Base-by-base conservation (phyloP, 2,888 invertebrate species). In the Acronicta aceris region DNA sequence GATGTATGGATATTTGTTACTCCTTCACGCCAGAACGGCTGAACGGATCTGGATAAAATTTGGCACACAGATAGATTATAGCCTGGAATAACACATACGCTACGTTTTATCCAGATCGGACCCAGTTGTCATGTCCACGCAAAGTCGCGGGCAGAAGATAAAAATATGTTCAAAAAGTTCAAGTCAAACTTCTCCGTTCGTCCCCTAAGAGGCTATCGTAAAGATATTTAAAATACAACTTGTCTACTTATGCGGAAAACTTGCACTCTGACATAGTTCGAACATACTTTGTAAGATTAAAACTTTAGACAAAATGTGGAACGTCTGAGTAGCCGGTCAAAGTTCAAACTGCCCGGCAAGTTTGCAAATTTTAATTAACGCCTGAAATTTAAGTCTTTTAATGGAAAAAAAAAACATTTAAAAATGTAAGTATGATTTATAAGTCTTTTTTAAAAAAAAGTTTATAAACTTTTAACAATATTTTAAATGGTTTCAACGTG, bases 181-280 rank as follows among this genome's bases (percentile, higher is more conserved):
- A 48, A 17, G 6, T 4, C 0, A 48, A 47, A 21, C 46, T 46
- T 16, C 5, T 17, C 33, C 12, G 17, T 12, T 16, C 10, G 12
- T 10, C 12, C 16, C 33, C 47, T 16, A 13, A 13, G 16, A 16
- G 16, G 47, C 6, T 12, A 45, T 13, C n/a, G 25, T 16, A 55
- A 63, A 60, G 49, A 70, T 76, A 64, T 59, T 73, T 73, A 64
- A 64, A 73, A 63, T 57, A 73, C 51, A 40, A 45, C 60, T 59
- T 52, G 25, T 60, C 65, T 53, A 51, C 41, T 50, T 53, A 54
- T 27, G 36, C 46, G 1, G 27, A 38, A 7, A 60, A 61, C 50
- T 76, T 58, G 41, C 27, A 55, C 40, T 42, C 17, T 60, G 53
- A 33, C 59, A 67, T 67, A 66, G 46, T 67, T 54, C 47, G 27